Conservation (phyloP, 1,140 invertebrate species). For the Orchestia grillus region DNA sequence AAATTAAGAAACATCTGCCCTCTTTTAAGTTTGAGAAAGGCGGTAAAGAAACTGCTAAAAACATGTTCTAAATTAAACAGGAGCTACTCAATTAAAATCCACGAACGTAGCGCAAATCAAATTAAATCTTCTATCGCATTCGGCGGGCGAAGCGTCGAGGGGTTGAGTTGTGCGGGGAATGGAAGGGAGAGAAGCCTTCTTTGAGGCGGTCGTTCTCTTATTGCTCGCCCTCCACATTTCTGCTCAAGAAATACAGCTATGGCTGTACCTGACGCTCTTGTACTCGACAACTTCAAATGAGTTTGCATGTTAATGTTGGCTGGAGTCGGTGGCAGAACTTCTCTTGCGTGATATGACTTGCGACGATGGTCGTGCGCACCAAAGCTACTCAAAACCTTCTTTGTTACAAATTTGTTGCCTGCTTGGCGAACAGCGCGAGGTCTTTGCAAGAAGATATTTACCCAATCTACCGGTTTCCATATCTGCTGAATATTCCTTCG, state of each 20-base stretch:
- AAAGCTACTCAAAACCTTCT: neutral
- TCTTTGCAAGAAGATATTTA: too few species aligned
- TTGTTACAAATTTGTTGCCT: neutral
- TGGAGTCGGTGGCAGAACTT: neutral
- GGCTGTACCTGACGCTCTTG: neutral
- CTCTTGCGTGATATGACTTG: neutral
- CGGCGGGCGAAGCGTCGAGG: too few species aligned
- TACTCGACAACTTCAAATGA: conserved; percentile 22
- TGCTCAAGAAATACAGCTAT: conserved; percentile 3
- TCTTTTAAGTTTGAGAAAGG: neutral
- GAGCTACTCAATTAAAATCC: neutral
- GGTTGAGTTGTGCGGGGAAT: neutral
- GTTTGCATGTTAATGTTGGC: conserved; percentile 23
- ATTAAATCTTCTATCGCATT: neutral
- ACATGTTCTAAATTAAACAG: neutral
- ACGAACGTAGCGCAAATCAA: neutral
- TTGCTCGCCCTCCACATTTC: neutral
- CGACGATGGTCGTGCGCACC: neutral
- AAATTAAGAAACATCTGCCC: neutral
- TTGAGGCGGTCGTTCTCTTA: neutral
- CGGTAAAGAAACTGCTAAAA: neutral
- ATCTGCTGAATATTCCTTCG: too few species aligned
- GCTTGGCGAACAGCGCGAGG: neutral
- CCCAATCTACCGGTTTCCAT: too few species aligned
- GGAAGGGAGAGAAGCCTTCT: neutral